Conservation (phyloP, 1,140 invertebrate species). For the Hesperophylax magnus region DNA sequence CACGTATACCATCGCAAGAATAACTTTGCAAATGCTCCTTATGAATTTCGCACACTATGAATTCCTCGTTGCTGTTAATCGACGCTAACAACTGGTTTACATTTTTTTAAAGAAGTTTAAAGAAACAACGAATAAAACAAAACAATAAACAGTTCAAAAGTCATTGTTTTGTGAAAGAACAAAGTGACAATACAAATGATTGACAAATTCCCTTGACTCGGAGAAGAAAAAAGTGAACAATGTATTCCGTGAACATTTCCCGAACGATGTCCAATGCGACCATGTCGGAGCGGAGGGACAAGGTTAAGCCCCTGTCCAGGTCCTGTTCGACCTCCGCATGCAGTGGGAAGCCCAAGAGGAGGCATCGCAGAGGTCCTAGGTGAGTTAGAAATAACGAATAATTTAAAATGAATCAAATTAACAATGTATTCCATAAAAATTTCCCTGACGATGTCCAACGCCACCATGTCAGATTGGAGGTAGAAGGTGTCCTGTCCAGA, state of each 20-base stretch:
- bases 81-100: no score
- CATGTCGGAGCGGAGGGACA: constrained; percentile 9
- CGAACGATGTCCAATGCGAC: constrained; percentile 20
- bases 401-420: background rate
- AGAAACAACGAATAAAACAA: background rate
- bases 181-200: constrained; percentile 2
- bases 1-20: no score
- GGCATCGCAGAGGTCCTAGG: constrained; percentile 4
- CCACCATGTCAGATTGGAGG: background rate
- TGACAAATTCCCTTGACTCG: background rate
- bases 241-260: constrained; percentile 19
- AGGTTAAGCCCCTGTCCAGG: constrained; percentile 8
- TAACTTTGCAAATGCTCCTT: no score
- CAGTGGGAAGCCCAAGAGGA: constrained; percentile 7
- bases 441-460: constrained; percentile 19
- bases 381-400: no score
- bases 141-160: background rate
- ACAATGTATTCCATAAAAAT: constrained; percentile 18
- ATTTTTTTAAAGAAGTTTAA: no score
- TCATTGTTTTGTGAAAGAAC: background rate
- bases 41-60: no score
- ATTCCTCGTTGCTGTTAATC: no score
- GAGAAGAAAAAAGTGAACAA: background rate
- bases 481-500: constrained; percentile 6
- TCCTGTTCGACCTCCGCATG: constrained; percentile 33